Conservation (phyloP, 2,113 vertebrate species). For the Tachuris rubrigastra region DNA sequence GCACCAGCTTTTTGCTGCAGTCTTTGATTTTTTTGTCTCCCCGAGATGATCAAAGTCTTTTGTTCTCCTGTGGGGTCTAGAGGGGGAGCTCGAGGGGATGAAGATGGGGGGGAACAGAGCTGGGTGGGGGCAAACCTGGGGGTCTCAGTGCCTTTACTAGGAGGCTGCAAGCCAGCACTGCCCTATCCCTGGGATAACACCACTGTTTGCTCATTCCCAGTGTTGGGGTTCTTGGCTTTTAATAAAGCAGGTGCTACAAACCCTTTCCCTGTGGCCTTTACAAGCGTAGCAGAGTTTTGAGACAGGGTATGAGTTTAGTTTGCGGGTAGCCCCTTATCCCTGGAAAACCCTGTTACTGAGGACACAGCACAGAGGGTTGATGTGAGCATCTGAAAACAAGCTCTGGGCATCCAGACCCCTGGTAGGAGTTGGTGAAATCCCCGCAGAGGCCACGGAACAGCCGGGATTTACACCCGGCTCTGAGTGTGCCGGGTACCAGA, state of each 20-base stretch:
- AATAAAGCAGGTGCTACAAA: not conserved
- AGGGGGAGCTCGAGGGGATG: not conserved
- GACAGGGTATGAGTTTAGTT: not conserved
- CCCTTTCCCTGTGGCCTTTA: not conserved
- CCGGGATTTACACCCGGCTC: not conserved
- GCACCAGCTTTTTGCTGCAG: not conserved
- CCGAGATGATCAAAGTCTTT: slow-evolving; percentile 37
- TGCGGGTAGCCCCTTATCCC: not conserved
- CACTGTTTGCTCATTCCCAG: not conserved
- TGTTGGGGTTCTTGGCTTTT: not conserved
- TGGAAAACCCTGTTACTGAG: not conserved
- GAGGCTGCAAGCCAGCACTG: not conserved
- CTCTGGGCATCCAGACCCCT: not conserved
- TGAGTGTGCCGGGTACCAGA: rapidly evolving
- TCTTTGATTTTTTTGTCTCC: slow-evolving; percentile 61
- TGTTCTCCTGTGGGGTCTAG: not conserved
- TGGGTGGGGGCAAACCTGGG: not conserved
- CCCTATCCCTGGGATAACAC: not conserved
- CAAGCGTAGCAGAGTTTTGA: not conserved
- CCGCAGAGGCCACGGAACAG: not conserved
- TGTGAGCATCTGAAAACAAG: not conserved
- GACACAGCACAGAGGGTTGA: rapidly evolving
- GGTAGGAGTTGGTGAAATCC: not conserved
- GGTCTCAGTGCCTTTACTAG: rapidly evolving
- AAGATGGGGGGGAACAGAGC: rapidly evolving